phyloP scores from a whole-genome alignment of 2,797 vertebrate genomes.

The Delichon dasypus region DNA sequence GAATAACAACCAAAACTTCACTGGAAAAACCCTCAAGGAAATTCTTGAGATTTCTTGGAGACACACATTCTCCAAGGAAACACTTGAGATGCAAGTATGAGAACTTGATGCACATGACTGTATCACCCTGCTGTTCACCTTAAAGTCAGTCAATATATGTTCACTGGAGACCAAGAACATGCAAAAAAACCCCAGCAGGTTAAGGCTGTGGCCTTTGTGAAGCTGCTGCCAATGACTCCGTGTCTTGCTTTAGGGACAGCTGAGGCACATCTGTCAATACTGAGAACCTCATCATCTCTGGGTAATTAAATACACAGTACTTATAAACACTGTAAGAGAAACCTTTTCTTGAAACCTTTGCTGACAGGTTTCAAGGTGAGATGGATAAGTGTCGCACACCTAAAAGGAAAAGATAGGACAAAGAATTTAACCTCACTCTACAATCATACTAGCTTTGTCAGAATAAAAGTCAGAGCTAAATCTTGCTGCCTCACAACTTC shows the following conservation, averaged over 20 bases:
- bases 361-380: constrained; percentile 42
- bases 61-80: constrained; percentile 59
- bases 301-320: not conserved
- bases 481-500: constrained; percentile 32
- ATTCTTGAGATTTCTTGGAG: constrained; percentile 63
- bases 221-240: not conserved
- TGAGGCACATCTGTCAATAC: not conserved
- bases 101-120: not conserved
- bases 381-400: constrained; percentile 54
- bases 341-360: not conserved
- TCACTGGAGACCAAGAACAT: not conserved
- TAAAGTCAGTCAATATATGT: not conserved
- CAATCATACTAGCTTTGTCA: constrained; percentile 62
- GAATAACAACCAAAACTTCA: constrained; percentile 49
- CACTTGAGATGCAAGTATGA: not conserved
- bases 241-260: not conserved
- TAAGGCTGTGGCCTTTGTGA: not conserved
- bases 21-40: constrained; percentile 66
- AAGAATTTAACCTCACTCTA: constrained; percentile 62
- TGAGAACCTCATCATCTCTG: not conserved
- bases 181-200: not conserved
- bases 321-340: not conserved
- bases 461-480: constrained; percentile 64
- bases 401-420: constrained; percentile 54
- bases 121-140: not conserved